A percentile compares a stretch with the other conserved stretches of the same genome.
Evolutionary conservation across 2,888 invertebrate genomes (phyloP).

Genomic region (Adelphocoris suturalis): DNA sequence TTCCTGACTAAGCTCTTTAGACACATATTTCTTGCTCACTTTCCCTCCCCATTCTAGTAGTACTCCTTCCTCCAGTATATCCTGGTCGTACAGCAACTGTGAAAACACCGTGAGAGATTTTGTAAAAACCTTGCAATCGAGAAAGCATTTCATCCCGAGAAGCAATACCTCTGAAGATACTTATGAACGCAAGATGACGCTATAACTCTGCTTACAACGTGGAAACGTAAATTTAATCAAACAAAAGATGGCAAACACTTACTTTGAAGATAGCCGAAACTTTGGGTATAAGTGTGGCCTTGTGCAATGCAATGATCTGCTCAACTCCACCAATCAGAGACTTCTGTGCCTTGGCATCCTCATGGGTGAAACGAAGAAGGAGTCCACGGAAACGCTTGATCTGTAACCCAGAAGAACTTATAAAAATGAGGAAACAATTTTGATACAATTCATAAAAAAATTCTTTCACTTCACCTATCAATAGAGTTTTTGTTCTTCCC

Average conservation of each 20-base stretch:
- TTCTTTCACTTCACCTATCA: too few relatives aligned
- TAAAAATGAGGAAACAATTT: not conserved
- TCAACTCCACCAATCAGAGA: slow-evolving; percentile 97
- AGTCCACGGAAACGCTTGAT: slow-evolving; percentile 83
- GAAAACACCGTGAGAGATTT: slow-evolving; percentile 75
- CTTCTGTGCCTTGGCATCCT: slow-evolving; percentile 91
- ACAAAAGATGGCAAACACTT: slow-evolving; percentile 52
- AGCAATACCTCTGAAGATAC: too few relatives aligned
- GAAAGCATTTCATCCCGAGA: too few relatives aligned
- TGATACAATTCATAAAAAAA: not conserved
- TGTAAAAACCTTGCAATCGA: too few relatives aligned
- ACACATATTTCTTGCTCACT: slow-evolving; percentile 95
- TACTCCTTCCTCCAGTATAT: slow-evolving; percentile 96
- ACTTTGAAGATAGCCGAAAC: slow-evolving; percentile 93
- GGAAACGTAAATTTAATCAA: too few relatives aligned
- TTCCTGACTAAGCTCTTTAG: slow-evolving; percentile 93
- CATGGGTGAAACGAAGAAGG: slow-evolving; percentile 89
- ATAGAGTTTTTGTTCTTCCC: too few relatives aligned
- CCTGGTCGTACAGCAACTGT: slow-evolving; percentile 93
- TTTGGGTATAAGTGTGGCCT: slow-evolving; percentile 89
- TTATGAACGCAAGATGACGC: too few relatives aligned
- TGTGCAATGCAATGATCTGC: slow-evolving; percentile 91
- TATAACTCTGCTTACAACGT: too few relatives aligned
- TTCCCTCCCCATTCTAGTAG: slow-evolving; percentile 97
- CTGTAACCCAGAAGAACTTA: slow-evolving; percentile 32